Evolutionary conservation across 2,113 vertebrate genomes (phyloP), one percentile per base, ranked within the genome.

Genomic region (Cololabis saira): DNA sequence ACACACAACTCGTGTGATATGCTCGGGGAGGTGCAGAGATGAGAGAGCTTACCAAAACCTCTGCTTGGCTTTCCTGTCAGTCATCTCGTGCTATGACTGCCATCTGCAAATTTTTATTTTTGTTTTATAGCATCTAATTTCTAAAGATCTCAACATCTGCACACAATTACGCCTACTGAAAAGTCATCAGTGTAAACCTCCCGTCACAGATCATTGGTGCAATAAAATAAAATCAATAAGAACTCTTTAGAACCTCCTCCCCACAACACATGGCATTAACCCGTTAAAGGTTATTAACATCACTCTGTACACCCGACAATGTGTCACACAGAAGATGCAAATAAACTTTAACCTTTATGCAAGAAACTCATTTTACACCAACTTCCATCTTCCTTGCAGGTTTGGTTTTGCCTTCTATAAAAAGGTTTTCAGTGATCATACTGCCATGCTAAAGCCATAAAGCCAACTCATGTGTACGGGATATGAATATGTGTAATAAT

Each of bases 201-300:
- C 21, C 33, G 37, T 57, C 64, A 62, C 57, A 67, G 60, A 58
- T 64, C 22, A 49, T 53, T 59, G 61, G 62, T 67, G 70, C 53
- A 27, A n/a, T 3, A 48, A 24, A 61, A 64, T 37, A 15, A 69
- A 67, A 45, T 44, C 69, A 21, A 11, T 22, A 51, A 61, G 27
- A 66, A 48, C 12, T 56, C 60, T 48, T 42, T 15, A 65, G 52
- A 49, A 17, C 12, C 48, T 37, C 66, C 2, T n/a, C 15, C 53
- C 41, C 21, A 48, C 47, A 63, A 10, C 77, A 78, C 58, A 37
- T 62, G 61, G 73, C 64, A 80, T 60, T 45, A 67, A 59, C 70
- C 57, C 63, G 47, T 50, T 15, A 42, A 43, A 27, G 21, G 1
- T 45, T 63, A 66, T 24, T 52, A 13, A 42, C 54, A 57, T 50